These are phyloP conservation scores for Sebastes nivosus DNA, from an alignment of 2,797 vertebrate genomes.

Conservation along the genomic window DNA sequence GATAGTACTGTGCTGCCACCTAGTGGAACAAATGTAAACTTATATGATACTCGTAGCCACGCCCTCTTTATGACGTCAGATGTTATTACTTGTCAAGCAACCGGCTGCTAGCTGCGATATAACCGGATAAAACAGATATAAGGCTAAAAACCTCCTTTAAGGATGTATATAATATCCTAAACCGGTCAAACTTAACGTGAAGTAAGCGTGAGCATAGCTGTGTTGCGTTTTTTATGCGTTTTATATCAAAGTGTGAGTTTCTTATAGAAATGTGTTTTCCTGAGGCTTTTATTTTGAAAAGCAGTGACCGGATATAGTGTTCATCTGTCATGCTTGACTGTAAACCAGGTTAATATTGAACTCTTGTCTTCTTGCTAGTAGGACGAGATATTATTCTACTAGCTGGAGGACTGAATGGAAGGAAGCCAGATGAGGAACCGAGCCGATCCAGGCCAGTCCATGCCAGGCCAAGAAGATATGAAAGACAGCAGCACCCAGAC, in stretches of 20 bases:
- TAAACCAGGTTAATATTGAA: neutral
- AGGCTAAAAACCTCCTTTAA: fast-evolving
- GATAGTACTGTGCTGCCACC: neutral
- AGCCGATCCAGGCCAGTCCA: conserved; percentile 7
- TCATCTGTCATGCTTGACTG: fast-evolving
- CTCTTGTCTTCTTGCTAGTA: fast-evolving
- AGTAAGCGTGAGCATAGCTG: fast-evolving
- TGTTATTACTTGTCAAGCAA: neutral
- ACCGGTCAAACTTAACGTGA: neutral
- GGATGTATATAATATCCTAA: neutral
- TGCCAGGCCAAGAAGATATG: conserved; percentile 14
- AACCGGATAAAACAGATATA: neutral
- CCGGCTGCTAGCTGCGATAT: fast-evolving
- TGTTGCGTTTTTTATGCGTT: too few species aligned
- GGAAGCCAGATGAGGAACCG: neutral
- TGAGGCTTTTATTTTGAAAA: conserved; percentile 28
- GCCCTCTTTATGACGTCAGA: conserved; percentile 1
- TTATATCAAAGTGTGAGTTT: neutral
- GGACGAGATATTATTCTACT: fast-evolving
- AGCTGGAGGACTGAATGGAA: conserved; percentile 70
- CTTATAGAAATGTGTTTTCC: too few species aligned
- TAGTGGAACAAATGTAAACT: neutral
- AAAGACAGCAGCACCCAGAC: conserved; percentile 73
- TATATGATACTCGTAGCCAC: neutral
- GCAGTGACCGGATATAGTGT: fast-evolving